Percentiles rank a stretch among this genome's conserved stretches.
These are phyloP conservation scores for Lepidostoma basale DNA, from an alignment of 1,140 invertebrate species.

Conservation along the genomic window DNA sequence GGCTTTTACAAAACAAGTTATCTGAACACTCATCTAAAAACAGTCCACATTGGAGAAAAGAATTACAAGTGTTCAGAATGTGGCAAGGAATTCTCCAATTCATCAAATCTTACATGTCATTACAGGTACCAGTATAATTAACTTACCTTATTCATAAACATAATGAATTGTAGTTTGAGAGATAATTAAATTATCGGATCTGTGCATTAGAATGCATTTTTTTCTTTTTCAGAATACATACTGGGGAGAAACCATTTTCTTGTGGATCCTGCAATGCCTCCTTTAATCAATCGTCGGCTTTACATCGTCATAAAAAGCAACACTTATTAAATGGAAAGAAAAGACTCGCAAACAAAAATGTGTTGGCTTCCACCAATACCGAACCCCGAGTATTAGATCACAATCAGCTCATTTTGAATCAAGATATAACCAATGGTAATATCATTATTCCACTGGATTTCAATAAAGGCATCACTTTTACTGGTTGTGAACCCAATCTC, in stretches of 20 bases:
- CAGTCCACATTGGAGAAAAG: slow-evolving; percentile 31
- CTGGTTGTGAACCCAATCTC: slow-evolving; percentile 5
- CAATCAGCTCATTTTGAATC: slow-evolving; percentile 3
- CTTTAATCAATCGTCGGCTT: slow-evolving; percentile 30
- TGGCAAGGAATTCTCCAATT: slow-evolving; percentile 31
- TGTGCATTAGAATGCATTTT: neutral
- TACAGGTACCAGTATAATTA: slow-evolving; percentile 21
- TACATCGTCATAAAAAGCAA: slow-evolving; percentile 30
- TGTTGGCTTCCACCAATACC: neutral
- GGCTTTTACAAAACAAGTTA: slow-evolving; percentile 34
- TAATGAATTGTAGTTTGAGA: neutral
- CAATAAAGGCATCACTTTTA: neutral
- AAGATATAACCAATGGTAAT: neutral
- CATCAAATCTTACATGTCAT: slow-evolving; percentile 35
- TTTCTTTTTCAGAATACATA: slow-evolving; percentile 28
- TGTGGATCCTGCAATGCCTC: slow-evolving; percentile 20
- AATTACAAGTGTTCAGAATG: slow-evolving; percentile 32
- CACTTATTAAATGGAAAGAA: slow-evolving; percentile 17
- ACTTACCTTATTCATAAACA: slow-evolving; percentile 3
- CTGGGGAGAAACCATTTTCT: slow-evolving; percentile 31
- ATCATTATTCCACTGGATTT: neutral
- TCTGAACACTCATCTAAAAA: slow-evolving; percentile 26
- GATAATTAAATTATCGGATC: neutral
- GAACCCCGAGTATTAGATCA: neutral
- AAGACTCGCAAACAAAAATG: neutral